Evolutionary conservation across 2,888 invertebrate genomes (phyloP), one percentile per base, ranked within the genome.

Genomic region (Gastracanthus pulcherrimus): DNA sequence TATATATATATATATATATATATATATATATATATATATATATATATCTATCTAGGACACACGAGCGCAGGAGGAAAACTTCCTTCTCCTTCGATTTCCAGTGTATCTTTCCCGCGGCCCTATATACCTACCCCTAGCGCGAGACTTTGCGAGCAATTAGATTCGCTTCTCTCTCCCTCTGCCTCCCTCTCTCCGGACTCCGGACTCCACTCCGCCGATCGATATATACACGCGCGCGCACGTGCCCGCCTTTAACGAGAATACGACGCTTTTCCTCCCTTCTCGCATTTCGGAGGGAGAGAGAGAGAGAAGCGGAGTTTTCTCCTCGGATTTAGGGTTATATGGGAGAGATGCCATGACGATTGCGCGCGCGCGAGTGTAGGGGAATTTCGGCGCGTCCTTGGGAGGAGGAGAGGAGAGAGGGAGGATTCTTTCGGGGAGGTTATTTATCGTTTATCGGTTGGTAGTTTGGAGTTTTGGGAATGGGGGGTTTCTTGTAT

Each of bases 221-320:
- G 79, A 79, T 71, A 64, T 19, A 13, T 45, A 45, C 45, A n/a
- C 45, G 29, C 48, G 48, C 41, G 34, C 41, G 64, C 55, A 76
- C 76, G 71, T 77, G 77, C 81, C 74, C 74, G 81, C 74, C 74
- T n/a, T 69, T 77, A 74, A 76, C 81, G 81, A 69, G 80, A 45
- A 41, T 60, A 19, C 64, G 16, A 19, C 11, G 19, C 9, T 48
- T 31, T 31, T 9, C n/a, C 31, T 45, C 45, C 67, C 45, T 69
- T 45, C 41, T 26, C 2, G 45, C 19, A n/a, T n/a, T n/a, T n/a
- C n/a, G n/a, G n/a, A n/a, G n/a, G 62, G 62, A 29, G 3, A 29
- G 16, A 11, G 16, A 11, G 9, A 16, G 7, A 11, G 16, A 16
- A 11, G n/a, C n/a, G n/a, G n/a, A n/a, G n/a, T n/a, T n/a, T n/a